These are phyloP conservation scores for Atlantisia rogersi DNA, from an alignment of 2,113 vertebrate species.

Conservation along the genomic window DNA sequence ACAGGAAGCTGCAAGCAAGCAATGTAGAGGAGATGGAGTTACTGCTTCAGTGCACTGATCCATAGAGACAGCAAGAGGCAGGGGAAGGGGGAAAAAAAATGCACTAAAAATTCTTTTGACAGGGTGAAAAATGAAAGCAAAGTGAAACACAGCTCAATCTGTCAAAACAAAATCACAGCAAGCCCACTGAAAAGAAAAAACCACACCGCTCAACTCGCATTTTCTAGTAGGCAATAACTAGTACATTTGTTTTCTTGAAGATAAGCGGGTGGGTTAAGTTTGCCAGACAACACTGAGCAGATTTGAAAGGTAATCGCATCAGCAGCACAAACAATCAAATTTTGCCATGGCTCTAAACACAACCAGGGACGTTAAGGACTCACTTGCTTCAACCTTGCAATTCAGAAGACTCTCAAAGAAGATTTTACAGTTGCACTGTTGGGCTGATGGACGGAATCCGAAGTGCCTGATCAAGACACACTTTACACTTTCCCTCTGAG, in stretches of 20 bases:
- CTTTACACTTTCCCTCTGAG: background rate
- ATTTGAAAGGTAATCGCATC: conserved; percentile 14
- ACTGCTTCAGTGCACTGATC: background rate
- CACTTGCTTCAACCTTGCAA: background rate
- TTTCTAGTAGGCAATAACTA: background rate
- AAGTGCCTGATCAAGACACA: background rate
- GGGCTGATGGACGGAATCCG: background rate
- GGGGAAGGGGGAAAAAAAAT: background rate
- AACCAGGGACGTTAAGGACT: background rate
- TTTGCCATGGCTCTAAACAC: background rate
- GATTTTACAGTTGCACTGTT: background rate
- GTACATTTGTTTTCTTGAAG: conserved; percentile 8
- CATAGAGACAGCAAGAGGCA: background rate
- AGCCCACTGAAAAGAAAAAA: background rate
- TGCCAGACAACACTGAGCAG: background rate
- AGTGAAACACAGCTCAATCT: conserved; percentile 58
- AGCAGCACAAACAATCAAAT: background rate
- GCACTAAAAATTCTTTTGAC: conserved; percentile 51
- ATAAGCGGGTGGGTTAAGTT: background rate
- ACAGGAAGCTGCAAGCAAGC: background rate
- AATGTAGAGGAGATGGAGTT: background rate
- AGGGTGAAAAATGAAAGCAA: conserved; percentile 67
- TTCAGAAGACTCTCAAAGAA: background rate
- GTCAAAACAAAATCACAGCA: conserved; percentile 63
- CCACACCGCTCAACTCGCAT: background rate